These are phyloP conservation scores for Gadus chalcogrammus DNA, from an alignment of 2,113 vertebrate species.

Conservation along the genomic window DNA sequence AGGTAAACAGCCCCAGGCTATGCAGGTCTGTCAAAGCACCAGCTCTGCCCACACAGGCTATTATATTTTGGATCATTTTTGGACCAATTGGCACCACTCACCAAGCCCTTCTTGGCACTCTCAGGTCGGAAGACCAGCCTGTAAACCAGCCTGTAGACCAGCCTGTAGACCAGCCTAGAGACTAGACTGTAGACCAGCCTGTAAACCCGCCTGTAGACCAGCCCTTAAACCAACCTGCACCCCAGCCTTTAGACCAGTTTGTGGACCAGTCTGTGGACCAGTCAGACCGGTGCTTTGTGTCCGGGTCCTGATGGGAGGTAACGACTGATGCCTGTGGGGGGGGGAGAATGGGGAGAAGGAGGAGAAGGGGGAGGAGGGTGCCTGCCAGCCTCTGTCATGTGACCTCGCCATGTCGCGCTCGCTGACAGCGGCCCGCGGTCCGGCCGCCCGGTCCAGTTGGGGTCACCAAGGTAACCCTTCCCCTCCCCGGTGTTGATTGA, in stretches of 20 bases:
- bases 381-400: conserved; percentile 46
- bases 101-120: conserved; percentile 68
- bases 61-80: conserved; percentile 68
- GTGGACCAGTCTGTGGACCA: conserved; percentile 59
- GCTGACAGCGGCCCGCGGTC: conserved; percentile 47
- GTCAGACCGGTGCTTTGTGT: conserved; percentile 21
- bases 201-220: background rate
- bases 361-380: conserved; percentile 43
- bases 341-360: too few species aligned
- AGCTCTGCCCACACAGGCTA: conserved; percentile 66
- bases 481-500: conserved; percentile 54
- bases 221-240: background rate
- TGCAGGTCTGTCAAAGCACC: conserved; percentile 14
- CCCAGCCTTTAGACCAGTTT: conserved; percentile 66
- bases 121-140: conserved; percentile 61
- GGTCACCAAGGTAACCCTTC: conserved; percentile 62
- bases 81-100: conserved; percentile 46
- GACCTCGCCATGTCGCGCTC: conserved; percentile 17
- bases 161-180: too few species aligned
- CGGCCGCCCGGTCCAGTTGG: conserved; percentile 18
- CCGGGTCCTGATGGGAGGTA: conserved; percentile 58
- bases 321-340: conserved; percentile 56
- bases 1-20: background rate
- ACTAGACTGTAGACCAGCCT: background rate
- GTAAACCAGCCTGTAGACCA: too few species aligned